Percentiles rank a stretch among this genome's conserved stretches.
phyloP scores from a whole-genome alignment of 2,888 invertebrate species.

The Ferdinandea cuprea region DNA sequence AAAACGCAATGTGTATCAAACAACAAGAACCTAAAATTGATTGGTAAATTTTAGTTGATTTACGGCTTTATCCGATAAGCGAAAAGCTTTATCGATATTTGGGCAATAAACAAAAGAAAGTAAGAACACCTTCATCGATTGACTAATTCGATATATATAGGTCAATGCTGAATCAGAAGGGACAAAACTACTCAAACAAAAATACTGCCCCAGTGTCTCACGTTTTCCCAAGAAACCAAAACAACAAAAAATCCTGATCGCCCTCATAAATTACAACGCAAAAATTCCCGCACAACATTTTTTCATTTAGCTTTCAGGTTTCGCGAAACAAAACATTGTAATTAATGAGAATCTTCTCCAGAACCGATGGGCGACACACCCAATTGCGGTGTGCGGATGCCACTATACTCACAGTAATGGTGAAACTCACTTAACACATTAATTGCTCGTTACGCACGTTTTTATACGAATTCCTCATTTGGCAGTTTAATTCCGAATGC shows the following conservation, averaged over 20 bases:
- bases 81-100: neutral
- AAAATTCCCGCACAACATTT: neutral
- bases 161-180: neutral
- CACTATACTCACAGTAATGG: conserved; percentile 9
- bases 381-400: conserved; percentile 18
- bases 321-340: conserved; percentile 9
- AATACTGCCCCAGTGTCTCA: neutral
- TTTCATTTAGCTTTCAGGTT: too few relatives aligned
- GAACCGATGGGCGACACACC: conserved; percentile 50
- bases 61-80: too few relatives aligned
- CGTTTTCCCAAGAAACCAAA: neutral
- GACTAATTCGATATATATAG: conserved; percentile 5
- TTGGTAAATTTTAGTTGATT: too few relatives aligned
- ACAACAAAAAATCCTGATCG: neutral
- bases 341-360: conserved; percentile 7
- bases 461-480: conserved; percentile 23
- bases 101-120: neutral
- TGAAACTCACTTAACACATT: conserved; percentile 33
- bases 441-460: conserved; percentile 14
- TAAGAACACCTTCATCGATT: neutral
- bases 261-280: conserved; percentile 19
- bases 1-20: too few relatives aligned
- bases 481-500: conserved; percentile 9
- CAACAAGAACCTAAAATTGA: too few relatives aligned
- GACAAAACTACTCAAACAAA: neutral